A percentile compares a stretch with the other conserved stretches of the same genome.
These are phyloP conservation scores for Chaetura pelagica DNA, from an alignment of 2,113 vertebrate species.

Conservation along the genomic window DNA sequence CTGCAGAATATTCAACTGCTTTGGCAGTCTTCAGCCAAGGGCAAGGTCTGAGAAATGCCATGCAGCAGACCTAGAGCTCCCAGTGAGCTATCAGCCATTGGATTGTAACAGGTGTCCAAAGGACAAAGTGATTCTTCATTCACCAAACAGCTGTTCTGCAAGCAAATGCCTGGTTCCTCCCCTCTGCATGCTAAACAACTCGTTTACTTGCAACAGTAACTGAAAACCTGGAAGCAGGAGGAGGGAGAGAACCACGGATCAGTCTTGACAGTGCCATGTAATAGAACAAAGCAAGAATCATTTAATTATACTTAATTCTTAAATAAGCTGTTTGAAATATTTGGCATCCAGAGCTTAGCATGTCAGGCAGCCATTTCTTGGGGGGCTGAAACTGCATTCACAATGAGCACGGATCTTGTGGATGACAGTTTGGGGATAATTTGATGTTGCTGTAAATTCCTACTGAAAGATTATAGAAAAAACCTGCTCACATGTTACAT, in stretches of 20 bases:
- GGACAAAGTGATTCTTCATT: not conserved
- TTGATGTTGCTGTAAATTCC: not conserved
- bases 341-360: not conserved
- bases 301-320: not conserved
- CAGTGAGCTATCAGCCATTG: not conserved
- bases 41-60: not conserved
- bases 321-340: not conserved
- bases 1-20: not conserved
- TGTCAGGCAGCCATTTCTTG: fast-evolving
- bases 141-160: not conserved
- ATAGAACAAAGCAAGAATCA: not conserved
- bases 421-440: not conserved
- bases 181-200: not conserved
- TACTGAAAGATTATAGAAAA: not conserved
- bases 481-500: not conserved
- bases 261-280: fast-evolving
- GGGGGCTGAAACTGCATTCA: not conserved
- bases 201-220: not conserved
- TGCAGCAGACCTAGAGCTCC: not conserved
- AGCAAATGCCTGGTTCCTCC: not conserved
- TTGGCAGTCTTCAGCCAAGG: not conserved
- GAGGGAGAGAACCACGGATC: not conserved
- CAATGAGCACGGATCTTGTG: not conserved
- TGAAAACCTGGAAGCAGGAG: not conserved
- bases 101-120: not conserved